Percentiles rank a stretch among this genome's conserved stretches.
Evolutionary conservation across 2,113 vertebrate genomes (phyloP).

Genomic region (Etheostoma cragini): DNA sequence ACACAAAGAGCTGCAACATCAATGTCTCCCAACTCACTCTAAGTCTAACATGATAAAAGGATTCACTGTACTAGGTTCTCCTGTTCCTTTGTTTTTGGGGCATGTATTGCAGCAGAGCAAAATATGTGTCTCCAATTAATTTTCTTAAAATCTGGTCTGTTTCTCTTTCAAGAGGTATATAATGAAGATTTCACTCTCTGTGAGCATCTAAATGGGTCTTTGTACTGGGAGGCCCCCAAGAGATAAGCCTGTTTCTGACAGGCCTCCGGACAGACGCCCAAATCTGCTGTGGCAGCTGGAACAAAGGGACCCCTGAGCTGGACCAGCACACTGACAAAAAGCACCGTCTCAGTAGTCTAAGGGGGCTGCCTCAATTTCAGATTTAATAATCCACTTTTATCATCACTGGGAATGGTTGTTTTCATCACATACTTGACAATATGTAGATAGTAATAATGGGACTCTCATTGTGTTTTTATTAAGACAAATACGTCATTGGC

Average conservation of each 20-base stretch:
- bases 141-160: slow-evolving; percentile 63
- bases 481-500: not conserved
- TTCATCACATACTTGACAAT: slow-evolving; percentile 21
- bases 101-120: slow-evolving; percentile 27
- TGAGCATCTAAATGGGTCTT: slow-evolving; percentile 77
- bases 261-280: slow-evolving; percentile 78
- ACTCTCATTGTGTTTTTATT: slow-evolving; percentile 17
- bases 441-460: not conserved
- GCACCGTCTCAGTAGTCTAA: slow-evolving; percentile 48
- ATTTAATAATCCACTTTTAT: slow-evolving; percentile 55
- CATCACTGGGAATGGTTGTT: slow-evolving; percentile 35
- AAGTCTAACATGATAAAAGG: slow-evolving; percentile 8
- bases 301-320: slow-evolving; percentile 77
- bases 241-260: slow-evolving; percentile 85
- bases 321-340: slow-evolving; percentile 62
- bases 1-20: not conserved
- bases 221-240: slow-evolving; percentile 78
- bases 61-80: slow-evolving; percentile 33
- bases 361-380: slow-evolving; percentile 59
- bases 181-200: slow-evolving; percentile 82
- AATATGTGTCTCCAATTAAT: slow-evolving; percentile 66
- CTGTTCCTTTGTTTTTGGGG: slow-evolving; percentile 32
- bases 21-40: not conserved
- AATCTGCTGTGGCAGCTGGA: slow-evolving; percentile 84
- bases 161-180: slow-evolving; percentile 71